A percentile compares a stretch with the other conserved stretches of the same genome.
Conservation (phyloP, 92 coral and sea anemone genomes). For the Parazoanthus darwini region DNA sequence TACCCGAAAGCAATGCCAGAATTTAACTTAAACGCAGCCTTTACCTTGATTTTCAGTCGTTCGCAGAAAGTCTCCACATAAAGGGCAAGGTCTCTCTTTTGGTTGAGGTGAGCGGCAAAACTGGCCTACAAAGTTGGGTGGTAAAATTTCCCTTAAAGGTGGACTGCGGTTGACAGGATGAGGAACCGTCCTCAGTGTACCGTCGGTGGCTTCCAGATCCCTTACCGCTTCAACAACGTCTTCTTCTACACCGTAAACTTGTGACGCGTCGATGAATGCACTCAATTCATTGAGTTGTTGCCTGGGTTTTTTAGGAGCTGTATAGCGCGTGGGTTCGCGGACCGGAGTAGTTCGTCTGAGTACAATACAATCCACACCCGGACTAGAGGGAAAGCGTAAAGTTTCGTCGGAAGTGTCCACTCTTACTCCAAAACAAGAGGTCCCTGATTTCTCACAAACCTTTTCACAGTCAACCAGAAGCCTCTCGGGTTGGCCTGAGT, state of each 20-base stretch:
- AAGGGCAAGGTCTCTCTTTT: conserved; percentile 35
- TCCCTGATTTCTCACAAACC: neutral
- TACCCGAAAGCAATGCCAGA: neutral
- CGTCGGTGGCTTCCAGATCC: conserved; percentile 30
- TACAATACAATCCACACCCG: neutral
- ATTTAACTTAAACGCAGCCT: neutral
- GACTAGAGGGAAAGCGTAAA: neutral
- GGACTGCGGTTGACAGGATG: conserved; percentile 32
- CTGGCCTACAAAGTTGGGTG: conserved; percentile 9
- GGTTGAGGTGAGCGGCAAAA: conserved; percentile 43
- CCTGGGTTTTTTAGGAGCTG: neutral
- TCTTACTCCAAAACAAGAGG: neutral
- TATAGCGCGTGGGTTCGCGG: neutral
- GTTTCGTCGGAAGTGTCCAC: neutral
- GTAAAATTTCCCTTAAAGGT: conserved; percentile 30
- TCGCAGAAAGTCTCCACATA: conserved; percentile 44
- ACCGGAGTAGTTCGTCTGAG: neutral
- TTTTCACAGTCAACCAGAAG: neutral
- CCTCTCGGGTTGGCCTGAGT: conserved; percentile 11
- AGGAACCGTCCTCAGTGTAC: conserved; percentile 22
- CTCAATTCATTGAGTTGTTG: conserved; percentile 52
- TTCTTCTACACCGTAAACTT: conserved; percentile 49
- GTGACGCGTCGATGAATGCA: conserved; percentile 64
- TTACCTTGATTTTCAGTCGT: conserved; percentile 56
- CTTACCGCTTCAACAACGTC: conserved; percentile 32